Conservation (phyloP, 2,888 invertebrate genomes). For the Caenorhabditis imperialis region DNA sequence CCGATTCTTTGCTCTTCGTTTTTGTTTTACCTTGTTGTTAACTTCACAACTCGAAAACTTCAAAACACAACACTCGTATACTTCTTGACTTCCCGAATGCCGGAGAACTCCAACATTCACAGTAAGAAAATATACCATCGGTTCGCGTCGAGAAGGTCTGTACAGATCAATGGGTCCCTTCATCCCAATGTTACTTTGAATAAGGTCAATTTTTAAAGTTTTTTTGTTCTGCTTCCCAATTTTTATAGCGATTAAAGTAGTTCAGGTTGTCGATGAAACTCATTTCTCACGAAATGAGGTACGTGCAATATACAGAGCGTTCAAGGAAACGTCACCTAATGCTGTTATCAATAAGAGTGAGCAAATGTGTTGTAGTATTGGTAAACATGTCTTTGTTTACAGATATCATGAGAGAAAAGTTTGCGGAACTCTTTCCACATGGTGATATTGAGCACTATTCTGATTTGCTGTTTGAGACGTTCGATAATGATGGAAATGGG, state of each 20-base stretch:
- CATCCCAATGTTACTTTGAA: constrained; percentile 43
- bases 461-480: constrained; percentile 74
- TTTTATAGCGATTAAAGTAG: not conserved
- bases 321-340: constrained; percentile 74
- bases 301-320: constrained; percentile 72
- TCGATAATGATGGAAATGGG: constrained; percentile 73
- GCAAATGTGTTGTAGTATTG: not conserved
- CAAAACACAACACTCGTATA: too few relatives aligned
- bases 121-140: constrained; percentile 58
- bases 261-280: constrained; percentile 72
- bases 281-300: constrained; percentile 74
- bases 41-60: too few relatives aligned
- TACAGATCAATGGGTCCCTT: constrained; percentile 14
- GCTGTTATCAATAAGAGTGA: constrained; percentile 72
- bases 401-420: constrained; percentile 72
- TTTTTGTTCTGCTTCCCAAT: too few relatives aligned
- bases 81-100: constrained; percentile 31
- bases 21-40: too few relatives aligned
- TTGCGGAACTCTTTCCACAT: constrained; percentile 73
- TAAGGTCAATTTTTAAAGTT: too few relatives aligned
- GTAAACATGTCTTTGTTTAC: constrained; percentile 34
- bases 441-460: constrained; percentile 74
- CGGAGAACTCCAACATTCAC: constrained; percentile 53
- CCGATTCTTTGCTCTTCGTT: constrained; percentile 8
- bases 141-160: constrained; percentile 37